Percentiles rank a stretch among this genome's conserved stretches.
Evolutionary conservation across 2,888 invertebrate genomes (phyloP).

Genomic region (Pterostichus niger): DNA sequence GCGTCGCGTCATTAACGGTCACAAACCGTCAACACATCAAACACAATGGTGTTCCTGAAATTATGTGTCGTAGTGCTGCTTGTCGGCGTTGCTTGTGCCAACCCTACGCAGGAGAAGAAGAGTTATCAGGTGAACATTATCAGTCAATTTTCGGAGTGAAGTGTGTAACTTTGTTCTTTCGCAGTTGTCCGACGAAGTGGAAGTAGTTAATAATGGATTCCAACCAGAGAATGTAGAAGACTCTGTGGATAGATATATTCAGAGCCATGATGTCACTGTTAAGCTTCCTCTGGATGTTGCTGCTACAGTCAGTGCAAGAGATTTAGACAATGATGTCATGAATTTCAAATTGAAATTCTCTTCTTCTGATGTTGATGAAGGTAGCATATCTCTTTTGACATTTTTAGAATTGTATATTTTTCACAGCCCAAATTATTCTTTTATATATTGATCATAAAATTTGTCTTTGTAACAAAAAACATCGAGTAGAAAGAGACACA

Average conservation of each 20-base stretch:
- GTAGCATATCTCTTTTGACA: slow-evolving; percentile 67
- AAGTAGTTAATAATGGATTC: slow-evolving; percentile 84
- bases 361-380: slow-evolving; percentile 73
- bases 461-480: too few species aligned
- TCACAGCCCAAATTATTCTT: too few species aligned
- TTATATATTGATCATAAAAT: too few species aligned
- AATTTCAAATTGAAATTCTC: slow-evolving; percentile 85
- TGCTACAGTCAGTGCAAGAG: slow-evolving; percentile 87
- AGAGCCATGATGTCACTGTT: slow-evolving; percentile 88
- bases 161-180: background rate
- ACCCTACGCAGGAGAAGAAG: background rate
- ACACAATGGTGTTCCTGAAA: slow-evolving; percentile 20
- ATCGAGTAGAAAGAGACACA: too few species aligned
- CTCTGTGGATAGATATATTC: slow-evolving; percentile 84
- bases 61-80: background rate
- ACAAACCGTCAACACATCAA: background rate
- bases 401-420: too few species aligned
- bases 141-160: background rate
- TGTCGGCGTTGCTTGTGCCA: background rate
- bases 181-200: slow-evolving; percentile 85
- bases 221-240: slow-evolving; percentile 80
- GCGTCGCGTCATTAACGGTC: background rate
- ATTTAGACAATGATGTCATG: slow-evolving; percentile 87
- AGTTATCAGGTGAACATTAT: background rate
- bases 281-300: slow-evolving; percentile 84